phyloP scores from a whole-genome alignment of 2,888 invertebrate species.

The Prenolepis imparis region DNA sequence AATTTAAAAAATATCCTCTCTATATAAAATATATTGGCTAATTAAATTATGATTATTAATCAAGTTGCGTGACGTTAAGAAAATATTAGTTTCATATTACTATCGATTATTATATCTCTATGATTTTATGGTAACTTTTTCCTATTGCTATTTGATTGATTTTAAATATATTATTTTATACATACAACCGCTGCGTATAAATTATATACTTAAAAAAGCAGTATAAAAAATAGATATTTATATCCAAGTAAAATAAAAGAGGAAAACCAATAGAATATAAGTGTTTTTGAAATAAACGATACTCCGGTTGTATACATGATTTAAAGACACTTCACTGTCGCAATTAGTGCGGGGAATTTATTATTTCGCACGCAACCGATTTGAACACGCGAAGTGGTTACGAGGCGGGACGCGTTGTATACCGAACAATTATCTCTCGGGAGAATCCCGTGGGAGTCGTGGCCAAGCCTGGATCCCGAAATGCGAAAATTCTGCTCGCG shows the following conservation, averaged over 20 bases:
- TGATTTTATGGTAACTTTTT: not conserved
- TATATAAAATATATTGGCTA: not conserved
- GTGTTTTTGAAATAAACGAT: not conserved
- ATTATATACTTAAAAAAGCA: not conserved
- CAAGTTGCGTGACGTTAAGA: not conserved
- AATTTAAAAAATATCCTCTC: not conserved
- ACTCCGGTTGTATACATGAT: not conserved
- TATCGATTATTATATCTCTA: slow-evolving; percentile 16
- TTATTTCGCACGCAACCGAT: slow-evolving; percentile 52
- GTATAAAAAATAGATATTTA: not conserved
- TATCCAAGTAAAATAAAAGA: not conserved
- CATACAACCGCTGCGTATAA: not conserved
- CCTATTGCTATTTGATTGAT: not conserved
- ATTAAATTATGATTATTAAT: not conserved
- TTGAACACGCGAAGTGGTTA: slow-evolving; percentile 17
- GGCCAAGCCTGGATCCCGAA: not conserved
- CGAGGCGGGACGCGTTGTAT: slow-evolving; percentile 39
- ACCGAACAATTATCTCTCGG: slow-evolving; percentile 59
- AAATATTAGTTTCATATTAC: slow-evolving; percentile 1
- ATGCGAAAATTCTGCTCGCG: slow-evolving; percentile 58
- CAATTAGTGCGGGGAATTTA: slow-evolving; percentile 54
- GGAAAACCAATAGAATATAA: not conserved
- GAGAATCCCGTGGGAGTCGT: slow-evolving; percentile 45
- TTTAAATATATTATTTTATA: not conserved
- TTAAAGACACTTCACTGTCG: slow-evolving; percentile 27